Conservation (phyloP, 2,797 vertebrate species). For the Morus bassanus region DNA sequence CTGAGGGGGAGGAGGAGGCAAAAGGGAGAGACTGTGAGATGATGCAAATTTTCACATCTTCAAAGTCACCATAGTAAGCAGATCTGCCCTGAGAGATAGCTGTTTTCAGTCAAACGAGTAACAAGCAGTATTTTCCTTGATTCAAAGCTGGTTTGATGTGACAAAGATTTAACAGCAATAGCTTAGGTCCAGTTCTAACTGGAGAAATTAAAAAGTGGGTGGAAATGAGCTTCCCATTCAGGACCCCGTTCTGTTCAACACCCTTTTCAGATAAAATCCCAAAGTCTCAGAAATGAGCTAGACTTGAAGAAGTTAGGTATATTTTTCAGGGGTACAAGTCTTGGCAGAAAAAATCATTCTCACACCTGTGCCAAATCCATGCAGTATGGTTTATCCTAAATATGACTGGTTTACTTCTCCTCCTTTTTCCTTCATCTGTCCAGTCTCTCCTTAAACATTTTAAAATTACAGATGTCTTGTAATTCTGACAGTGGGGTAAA, state of each 20-base stretch:
- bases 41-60: not conserved
- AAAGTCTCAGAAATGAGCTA: not conserved
- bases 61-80: not conserved
- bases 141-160: not conserved
- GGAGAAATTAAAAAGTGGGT: not conserved
- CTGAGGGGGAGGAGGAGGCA: accelerated
- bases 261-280: not conserved
- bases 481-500: not conserved
- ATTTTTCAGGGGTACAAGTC: not conserved
- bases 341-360: not conserved
- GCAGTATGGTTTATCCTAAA: not conserved
- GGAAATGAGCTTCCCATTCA: not conserved
- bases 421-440: not conserved
- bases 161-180: not conserved
- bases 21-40: not conserved
- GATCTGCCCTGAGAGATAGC: not conserved
- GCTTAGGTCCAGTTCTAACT: not conserved
- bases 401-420: not conserved
- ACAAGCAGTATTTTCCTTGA: not conserved
- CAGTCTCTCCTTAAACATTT: not conserved
- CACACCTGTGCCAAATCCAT: not conserved
- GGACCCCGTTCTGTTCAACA: not conserved
- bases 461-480: not conserved
- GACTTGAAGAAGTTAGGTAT: not conserved
- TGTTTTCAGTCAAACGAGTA: accelerated